phyloP scores from a whole-genome alignment of 2,797 vertebrate genomes.

The Silurus lanzhouensis region DNA sequence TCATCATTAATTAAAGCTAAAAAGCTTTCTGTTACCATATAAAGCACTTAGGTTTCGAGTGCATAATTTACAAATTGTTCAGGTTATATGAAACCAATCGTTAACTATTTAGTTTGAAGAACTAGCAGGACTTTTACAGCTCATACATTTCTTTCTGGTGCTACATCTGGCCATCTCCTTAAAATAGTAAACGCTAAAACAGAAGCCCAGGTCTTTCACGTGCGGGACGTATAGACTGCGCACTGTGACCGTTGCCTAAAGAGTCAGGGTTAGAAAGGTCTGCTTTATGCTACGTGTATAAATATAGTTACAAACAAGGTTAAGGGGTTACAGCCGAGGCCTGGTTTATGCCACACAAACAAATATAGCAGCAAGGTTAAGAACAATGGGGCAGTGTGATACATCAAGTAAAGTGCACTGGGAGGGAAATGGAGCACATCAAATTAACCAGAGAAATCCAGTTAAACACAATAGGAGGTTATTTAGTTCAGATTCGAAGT shows the following conservation, averaged over 20 bases:
- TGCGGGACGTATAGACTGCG: background rate
- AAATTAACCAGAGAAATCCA: background rate
- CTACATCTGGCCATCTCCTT: slow-evolving; percentile 22
- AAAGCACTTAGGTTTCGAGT: background rate
- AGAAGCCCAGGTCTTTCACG: slow-evolving; percentile 1
- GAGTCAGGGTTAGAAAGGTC: slow-evolving; percentile 10
- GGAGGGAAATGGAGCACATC: background rate
- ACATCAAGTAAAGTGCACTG: background rate
- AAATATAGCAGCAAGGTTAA: slow-evolving; percentile 16
- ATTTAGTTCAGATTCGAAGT: background rate
- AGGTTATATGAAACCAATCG: background rate
- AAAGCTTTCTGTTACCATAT: background rate
- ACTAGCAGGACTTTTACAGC: slow-evolving; percentile 5
- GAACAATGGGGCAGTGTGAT: slow-evolving; percentile 17
- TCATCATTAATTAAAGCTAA: background rate
- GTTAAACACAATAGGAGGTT: background rate
- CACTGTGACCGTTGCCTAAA: background rate
- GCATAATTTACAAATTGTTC: background rate
- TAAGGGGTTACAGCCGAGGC: slow-evolving; percentile 17
- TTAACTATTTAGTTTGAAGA: background rate
- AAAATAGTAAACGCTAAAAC: slow-evolving; percentile 26
- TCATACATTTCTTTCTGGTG: background rate
- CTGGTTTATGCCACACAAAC: background rate
- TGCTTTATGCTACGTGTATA: slow-evolving; percentile 1
- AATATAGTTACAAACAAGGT: slow-evolving; percentile 14